phyloP scores from a whole-genome alignment of 2,113 vertebrate genomes.

The Motacilla alba region DNA sequence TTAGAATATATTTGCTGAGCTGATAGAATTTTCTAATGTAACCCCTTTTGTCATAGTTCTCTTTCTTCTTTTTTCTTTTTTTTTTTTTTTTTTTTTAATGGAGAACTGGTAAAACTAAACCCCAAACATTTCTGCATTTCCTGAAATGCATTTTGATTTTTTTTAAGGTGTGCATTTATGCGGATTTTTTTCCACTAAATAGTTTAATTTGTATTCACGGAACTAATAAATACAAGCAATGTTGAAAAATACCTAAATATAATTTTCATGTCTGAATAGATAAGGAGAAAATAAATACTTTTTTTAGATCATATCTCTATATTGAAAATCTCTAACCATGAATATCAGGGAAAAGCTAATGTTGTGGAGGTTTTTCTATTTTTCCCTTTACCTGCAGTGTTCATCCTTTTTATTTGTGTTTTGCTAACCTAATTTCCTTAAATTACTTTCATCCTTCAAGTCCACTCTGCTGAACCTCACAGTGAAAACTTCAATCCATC shows the following conservation, averaged over 20 bases:
- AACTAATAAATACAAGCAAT: neutral
- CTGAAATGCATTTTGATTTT: neutral
- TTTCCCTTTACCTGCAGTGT: neutral
- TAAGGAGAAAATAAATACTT: neutral
- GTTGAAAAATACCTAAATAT: neutral
- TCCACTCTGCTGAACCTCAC: neutral
- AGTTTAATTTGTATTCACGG: neutral
- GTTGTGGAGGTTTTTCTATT: neutral
- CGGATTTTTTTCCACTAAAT: accelerated
- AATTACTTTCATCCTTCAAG: neutral
- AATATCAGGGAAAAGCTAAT: neutral
- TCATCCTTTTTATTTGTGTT: neutral
- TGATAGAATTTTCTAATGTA: neutral
- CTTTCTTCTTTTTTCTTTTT: neutral
- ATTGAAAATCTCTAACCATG: neutral
- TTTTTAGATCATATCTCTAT: neutral
- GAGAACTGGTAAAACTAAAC: neutral
- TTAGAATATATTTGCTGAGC: neutral
- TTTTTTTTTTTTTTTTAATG: neutral
- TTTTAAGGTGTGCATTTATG: neutral
- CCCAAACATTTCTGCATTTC: neutral
- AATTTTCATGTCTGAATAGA: neutral
- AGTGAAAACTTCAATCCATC: neutral
- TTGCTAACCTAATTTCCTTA: neutral
- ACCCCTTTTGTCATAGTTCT: neutral